phyloP scores from a whole-genome alignment of 1,140 invertebrate species.

The Hestina assimilis region DNA sequence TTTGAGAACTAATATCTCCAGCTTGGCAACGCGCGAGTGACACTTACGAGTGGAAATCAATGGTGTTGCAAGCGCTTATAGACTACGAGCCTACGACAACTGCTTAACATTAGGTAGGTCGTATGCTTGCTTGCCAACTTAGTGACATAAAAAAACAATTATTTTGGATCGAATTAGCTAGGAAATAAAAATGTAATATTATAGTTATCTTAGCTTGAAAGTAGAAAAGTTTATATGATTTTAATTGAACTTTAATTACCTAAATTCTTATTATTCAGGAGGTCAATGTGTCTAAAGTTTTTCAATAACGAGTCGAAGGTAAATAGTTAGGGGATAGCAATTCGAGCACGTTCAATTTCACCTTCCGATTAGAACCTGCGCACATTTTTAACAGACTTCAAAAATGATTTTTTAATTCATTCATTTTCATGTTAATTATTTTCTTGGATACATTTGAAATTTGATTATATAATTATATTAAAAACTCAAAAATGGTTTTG shows the following conservation, averaged over 20 bases:
- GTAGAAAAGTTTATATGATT: background rate
- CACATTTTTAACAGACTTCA: background rate
- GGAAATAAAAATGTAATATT: background rate
- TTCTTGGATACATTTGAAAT: no score
- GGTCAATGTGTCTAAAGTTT: constrained; percentile 30
- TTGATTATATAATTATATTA: no score
- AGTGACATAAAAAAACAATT: no score
- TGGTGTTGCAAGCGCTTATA: background rate
- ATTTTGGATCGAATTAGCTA: background rate
- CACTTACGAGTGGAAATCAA: no score
- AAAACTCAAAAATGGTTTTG: no score
- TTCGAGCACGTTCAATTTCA: constrained; percentile 31
- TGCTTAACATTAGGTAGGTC: no score
- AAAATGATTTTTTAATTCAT: no score
- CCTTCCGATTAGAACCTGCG: constrained; percentile 1
- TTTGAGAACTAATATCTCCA: no score
- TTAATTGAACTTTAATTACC: constrained; percentile 15
- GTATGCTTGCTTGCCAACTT: no score
- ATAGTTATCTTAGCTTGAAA: background rate
- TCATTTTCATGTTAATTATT: no score
- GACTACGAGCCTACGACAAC: background rate
- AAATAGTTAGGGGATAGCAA: constrained; percentile 30
- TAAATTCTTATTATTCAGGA: constrained; percentile 15
- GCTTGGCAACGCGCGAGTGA: no score
- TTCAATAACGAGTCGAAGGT: constrained; percentile 37